A percentile compares a stretch with the other conserved stretches of the same genome.
Conservation (phyloP, 2,113 vertebrate species). For the Tichodroma muraria region DNA sequence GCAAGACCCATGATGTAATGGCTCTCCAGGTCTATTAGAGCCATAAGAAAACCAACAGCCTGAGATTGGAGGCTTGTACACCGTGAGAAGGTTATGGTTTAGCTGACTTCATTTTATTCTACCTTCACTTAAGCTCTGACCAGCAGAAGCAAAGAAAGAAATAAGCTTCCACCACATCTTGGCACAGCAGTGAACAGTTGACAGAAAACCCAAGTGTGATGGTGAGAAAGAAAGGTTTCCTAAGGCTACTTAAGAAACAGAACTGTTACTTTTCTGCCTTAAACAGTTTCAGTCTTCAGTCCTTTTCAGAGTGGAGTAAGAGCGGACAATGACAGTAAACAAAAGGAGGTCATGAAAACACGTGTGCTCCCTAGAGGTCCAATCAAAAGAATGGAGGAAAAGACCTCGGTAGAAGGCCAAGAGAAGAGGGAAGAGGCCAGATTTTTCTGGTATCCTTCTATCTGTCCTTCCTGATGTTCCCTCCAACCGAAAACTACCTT, state of each 20-base stretch:
- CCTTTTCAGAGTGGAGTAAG: background rate
- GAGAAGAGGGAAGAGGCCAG: background rate
- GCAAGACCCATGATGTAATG: background rate
- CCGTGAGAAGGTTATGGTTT: background rate
- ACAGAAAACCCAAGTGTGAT: constrained; percentile 1
- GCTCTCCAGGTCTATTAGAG: background rate
- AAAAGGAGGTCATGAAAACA: background rate
- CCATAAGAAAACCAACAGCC: background rate
- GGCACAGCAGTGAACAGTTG: background rate
- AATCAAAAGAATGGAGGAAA: background rate
- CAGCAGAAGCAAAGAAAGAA: background rate
- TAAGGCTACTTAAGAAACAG: constrained; percentile 22
- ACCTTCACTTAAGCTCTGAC: background rate
- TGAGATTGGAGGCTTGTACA: background rate
- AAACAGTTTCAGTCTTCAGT: background rate
- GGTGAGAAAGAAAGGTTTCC: constrained; percentile 4
- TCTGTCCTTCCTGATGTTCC: constrained; percentile 60
- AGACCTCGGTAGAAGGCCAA: background rate
- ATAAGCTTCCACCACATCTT: background rate
- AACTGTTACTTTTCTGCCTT: constrained; percentile 23
- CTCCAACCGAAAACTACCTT: constrained; percentile 61
- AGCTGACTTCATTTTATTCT: background rate
- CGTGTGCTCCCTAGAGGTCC: background rate
- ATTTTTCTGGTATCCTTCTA: constrained; percentile 25
- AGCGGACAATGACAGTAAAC: background rate